Base-by-base conservation (phyloP, 2,797 vertebrate genomes). In the Peromyscus nudipes region DNA sequence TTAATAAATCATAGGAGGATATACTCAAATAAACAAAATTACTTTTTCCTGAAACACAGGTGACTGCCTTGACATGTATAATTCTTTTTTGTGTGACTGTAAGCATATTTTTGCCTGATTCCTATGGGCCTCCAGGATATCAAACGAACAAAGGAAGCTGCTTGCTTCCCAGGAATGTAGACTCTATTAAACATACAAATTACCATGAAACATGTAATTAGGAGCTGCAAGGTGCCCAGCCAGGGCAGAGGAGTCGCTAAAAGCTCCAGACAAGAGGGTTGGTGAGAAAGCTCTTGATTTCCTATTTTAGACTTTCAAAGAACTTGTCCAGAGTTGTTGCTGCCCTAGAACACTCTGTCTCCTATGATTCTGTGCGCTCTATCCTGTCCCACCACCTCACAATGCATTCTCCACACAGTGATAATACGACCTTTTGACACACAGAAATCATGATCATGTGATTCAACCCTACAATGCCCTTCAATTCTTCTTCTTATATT, bases 1-100 rank as follows among this genome's bases (percentile, higher is more conserved):
- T 89, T 95, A 60, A 31, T 91, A 93, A 91, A 80, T 90, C 69
- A 12, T 77, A 57, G 55, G 81, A 91, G 6, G 21, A 25, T 79
- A 27, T 79, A 75, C 4, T 88, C 14, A 76, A 12, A 69, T 91
- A 64, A 65, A 75, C 5, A 91, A 71, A 69, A 91, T n/a, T 14
- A 7, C n/a, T 1, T 43, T 4, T 25, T 79, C 79, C 43, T 34
- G 57, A 77, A 91, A 43, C 60, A 25, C 0, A 52, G 71, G 73
- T 43, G 34, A 84, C 11, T 29, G 49, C 62, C 34, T 84, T 91
- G 49, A 49, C 77, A 23, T 8, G 67, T 49, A 76, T 13, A 67
- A 67, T 49, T 43, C 21, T 85, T 60, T 21, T 86, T 6, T 2
- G 7, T 76, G 1, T 79, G 14, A 34, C 11, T 92, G 43, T 52